phyloP scores from a whole-genome alignment of 2,888 invertebrate genomes.

The Drosophila nr. perissopoda region DNA sequence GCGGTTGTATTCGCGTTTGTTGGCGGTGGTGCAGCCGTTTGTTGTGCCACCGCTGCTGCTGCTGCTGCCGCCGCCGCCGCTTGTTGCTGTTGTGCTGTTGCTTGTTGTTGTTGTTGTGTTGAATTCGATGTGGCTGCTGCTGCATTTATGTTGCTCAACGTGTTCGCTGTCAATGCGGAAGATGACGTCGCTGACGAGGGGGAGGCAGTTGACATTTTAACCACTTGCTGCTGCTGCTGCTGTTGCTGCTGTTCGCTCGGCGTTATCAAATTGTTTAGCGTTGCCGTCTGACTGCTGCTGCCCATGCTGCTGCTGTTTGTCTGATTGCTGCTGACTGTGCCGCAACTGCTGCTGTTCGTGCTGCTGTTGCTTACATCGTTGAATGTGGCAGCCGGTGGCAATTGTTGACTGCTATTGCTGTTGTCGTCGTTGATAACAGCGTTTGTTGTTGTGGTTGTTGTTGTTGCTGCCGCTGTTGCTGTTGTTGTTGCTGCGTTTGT shows the following conservation, averaged over 20 bases:
- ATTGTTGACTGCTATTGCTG: constrained; percentile 79
- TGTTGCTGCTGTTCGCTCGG: constrained; percentile 23
- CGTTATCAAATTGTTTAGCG: constrained; percentile 39
- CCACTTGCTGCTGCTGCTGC: constrained; percentile 46
- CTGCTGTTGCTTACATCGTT: constrained; percentile 83
- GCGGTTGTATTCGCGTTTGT: constrained; percentile 82
- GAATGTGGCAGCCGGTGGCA: constrained; percentile 79
- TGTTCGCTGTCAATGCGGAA: constrained; percentile 30
- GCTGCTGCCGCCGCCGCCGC: constrained; percentile 58
- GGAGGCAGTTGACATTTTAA: constrained; percentile 43
- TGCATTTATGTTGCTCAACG: constrained; percentile 47
- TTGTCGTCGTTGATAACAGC: constrained; percentile 76
- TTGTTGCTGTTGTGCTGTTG: constrained; percentile 27
- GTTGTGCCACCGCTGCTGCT: constrained; percentile 64
- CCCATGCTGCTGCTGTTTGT: constrained; percentile 76
- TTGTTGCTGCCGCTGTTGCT: background rate
- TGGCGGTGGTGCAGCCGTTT: constrained; percentile 70
- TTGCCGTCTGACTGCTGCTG: constrained; percentile 68
- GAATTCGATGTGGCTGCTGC: constrained; percentile 42
- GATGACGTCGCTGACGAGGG: constrained; percentile 20
- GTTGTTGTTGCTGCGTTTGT: background rate
- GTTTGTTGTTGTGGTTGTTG: constrained; percentile 3
- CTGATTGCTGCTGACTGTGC: constrained; percentile 81
- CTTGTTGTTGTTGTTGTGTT: constrained; percentile 33
- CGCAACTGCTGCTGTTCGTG: constrained; percentile 84